Evolutionary conservation across 2,113 vertebrate genomes (phyloP).

Genomic region (Zootoca vivipara): DNA sequence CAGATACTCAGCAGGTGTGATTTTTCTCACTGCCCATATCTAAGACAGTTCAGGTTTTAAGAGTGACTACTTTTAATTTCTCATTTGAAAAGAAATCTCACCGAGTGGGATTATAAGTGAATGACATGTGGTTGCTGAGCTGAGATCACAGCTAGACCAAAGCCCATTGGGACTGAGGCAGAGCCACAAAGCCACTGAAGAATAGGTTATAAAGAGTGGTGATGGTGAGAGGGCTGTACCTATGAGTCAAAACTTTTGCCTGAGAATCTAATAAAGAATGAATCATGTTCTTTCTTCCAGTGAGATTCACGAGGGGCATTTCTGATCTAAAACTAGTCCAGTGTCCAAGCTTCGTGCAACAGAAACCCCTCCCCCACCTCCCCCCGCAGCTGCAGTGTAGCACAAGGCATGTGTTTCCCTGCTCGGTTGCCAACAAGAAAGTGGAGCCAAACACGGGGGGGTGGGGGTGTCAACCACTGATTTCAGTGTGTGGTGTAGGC

Average conservation of each 20-base stretch:
- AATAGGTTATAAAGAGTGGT: background rate
- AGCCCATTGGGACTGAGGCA: background rate
- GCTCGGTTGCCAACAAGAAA: background rate
- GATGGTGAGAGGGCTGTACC: background rate
- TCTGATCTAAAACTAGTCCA: background rate
- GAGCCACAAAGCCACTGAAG: background rate
- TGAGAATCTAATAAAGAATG: background rate
- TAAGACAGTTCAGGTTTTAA: background rate
- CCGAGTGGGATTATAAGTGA: background rate
- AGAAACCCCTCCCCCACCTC: background rate
- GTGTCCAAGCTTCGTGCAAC: background rate
- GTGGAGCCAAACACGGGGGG: background rate
- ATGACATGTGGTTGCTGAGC: background rate
- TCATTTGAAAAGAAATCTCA: slow-evolving; percentile 1
- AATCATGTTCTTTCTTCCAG: background rate
- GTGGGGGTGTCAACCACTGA: background rate
- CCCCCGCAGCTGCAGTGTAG: background rate
- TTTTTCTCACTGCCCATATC: background rate
- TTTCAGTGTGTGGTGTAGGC: background rate
- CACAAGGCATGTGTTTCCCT: background rate
- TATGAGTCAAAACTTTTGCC: background rate
- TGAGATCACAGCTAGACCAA: background rate
- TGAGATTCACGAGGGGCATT: background rate
- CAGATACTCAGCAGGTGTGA: background rate
- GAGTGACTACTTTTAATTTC: background rate